phyloP scores from a whole-genome alignment of 2,888 invertebrate genomes.

The Hartigia nigra region DNA sequence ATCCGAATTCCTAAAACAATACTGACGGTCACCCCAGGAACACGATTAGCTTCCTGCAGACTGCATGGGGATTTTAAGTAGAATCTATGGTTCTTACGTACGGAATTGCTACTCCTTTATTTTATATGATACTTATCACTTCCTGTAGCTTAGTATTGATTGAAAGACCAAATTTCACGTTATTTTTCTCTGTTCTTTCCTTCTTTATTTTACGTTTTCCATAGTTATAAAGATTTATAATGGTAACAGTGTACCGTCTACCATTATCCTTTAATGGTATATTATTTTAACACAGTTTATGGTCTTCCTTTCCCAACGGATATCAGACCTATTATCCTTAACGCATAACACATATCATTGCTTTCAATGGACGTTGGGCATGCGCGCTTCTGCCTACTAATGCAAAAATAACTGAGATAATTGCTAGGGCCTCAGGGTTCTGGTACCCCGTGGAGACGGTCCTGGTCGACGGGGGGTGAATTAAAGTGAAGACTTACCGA shows the following conservation, averaged over 20 bases:
- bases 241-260: background rate
- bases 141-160: background rate
- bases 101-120: background rate
- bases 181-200: background rate
- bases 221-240: background rate
- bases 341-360: background rate
- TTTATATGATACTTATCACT: background rate
- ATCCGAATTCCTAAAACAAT: slow-evolving; percentile 10
- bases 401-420: background rate
- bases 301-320: background rate
- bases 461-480: slow-evolving; percentile 46
- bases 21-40: slow-evolving; percentile 2
- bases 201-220: background rate
- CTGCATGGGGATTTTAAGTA: background rate
- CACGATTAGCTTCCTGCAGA: background rate
- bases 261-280: background rate
- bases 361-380: background rate
- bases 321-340: background rate
- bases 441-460: background rate
- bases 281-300: background rate
- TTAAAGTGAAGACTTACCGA: slow-evolving; percentile 49
- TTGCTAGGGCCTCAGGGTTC: background rate
- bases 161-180: background rate
- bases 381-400: background rate
- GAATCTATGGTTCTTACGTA: background rate